Evolutionary conservation across 30 jellyfish, hydroid and myxozoan genomes (phyloP).

Genomic region (Turritopsis dohrnii): DNA sequence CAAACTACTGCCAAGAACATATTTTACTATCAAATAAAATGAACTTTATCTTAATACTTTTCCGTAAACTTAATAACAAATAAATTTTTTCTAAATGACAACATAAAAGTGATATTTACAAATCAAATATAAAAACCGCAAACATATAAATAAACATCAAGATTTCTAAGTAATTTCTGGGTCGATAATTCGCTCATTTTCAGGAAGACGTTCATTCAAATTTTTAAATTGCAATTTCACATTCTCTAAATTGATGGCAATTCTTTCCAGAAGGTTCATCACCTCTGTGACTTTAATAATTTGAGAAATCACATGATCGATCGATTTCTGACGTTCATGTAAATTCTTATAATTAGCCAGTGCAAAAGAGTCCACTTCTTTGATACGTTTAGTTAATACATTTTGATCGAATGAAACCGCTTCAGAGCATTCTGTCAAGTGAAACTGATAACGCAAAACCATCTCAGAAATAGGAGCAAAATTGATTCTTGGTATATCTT

Average conservation of each 20-base stretch:
- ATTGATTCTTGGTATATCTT: slow-evolving; percentile 45
- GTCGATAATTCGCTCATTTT: slow-evolving; percentile 39
- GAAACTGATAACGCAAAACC: slow-evolving; percentile 76
- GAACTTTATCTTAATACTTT: too few relatives aligned
- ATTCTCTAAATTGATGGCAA: slow-evolving; percentile 47
- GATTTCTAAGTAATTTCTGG: slow-evolving; percentile 2
- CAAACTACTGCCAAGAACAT: too few relatives aligned
- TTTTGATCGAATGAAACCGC: slow-evolving; percentile 95
- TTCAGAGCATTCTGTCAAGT: slow-evolving; percentile 86
- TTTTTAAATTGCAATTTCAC: slow-evolving; percentile 32
- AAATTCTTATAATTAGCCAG: slow-evolving; percentile 42
- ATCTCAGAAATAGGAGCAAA: slow-evolving; percentile 75
- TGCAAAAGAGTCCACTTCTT: slow-evolving; percentile 59
- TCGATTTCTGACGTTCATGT: slow-evolving; percentile 39
- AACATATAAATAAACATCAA: neutral
- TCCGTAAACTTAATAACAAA: too few relatives aligned
- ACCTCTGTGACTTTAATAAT: slow-evolving; percentile 60
- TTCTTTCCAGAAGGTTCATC: slow-evolving; percentile 41
- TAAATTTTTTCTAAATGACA: too few relatives aligned
- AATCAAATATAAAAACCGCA: too few relatives aligned
- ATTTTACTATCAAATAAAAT: too few relatives aligned
- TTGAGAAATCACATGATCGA: slow-evolving; percentile 45
- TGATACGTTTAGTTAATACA: slow-evolving; percentile 53
- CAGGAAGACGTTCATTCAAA: slow-evolving; percentile 58
- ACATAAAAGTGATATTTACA: too few relatives aligned